phyloP scores from a whole-genome alignment of 1,140 invertebrate genomes.

The Eurosta solidaginis region DNA sequence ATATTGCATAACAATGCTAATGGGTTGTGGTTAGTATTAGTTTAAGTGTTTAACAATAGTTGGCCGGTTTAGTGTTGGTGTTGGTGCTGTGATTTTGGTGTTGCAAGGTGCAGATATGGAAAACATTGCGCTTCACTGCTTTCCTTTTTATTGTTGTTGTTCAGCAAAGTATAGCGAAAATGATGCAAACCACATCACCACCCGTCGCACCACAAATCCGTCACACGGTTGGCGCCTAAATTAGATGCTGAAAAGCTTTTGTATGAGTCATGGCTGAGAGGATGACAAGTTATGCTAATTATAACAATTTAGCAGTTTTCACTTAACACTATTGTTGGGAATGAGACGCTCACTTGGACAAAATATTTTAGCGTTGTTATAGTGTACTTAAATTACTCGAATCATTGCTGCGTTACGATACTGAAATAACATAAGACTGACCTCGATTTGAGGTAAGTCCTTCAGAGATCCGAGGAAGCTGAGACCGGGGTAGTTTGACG shows the following conservation, averaged over 20 bases:
- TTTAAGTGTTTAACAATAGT: neutral
- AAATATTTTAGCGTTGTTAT: no score
- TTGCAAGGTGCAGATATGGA: conserved; percentile 2
- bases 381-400: no score
- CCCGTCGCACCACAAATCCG: no score
- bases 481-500: no score
- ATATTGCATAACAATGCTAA: neutral
- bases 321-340: neutral
- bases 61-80: neutral
- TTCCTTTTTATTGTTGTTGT: neutral
- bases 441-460: no score
- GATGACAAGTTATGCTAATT: neutral
- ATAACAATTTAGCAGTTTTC: neutral
- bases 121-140: conserved; percentile 23
- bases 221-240: neutral
- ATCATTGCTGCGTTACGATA: no score
- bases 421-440: no score
- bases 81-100: no score
- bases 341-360: neutral
- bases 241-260: neutral
- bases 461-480: no score
- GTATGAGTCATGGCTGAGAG: neutral
- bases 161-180: neutral
- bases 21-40: neutral
- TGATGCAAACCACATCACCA: neutral